Evolutionary conservation across 2,113 vertebrate genomes (phyloP), one percentile per base, ranked within the genome.

Genomic region (Heterochromis multidens): DNA sequence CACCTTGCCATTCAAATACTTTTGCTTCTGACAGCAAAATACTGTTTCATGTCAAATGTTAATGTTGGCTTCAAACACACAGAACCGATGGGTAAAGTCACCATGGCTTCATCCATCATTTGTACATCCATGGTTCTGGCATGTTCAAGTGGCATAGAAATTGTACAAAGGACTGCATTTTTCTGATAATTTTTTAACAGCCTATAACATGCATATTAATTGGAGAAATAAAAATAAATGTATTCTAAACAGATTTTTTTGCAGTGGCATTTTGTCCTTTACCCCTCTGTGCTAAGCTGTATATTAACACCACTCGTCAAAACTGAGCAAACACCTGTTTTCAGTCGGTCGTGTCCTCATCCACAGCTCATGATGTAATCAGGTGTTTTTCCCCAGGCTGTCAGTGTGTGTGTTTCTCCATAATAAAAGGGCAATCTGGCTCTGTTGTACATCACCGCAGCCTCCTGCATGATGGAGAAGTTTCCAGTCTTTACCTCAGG

Each of bases 371-470:
- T 63, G 78, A 74, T 80, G 29, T 43, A 62, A 87, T 80, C 84
- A 76, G 81, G 46, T 49, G 80, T 7, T 31, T 76, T 88, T 4
- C 67, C 52, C 27, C 58, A 57, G 52, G 81, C 89, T 72, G 80
- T 80, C 79, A 49, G 52, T 40, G 57, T 52, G 10, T 16, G 56
- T 84, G 17, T 72, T 40, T 54, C 70, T 35, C 67, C 80, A 77
- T 60, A 86, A 92, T 74, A 85, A 92, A 86, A 87, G 82, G 52
- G 21, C 87, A 91, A 3, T 89, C 82, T 94, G 82, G 58, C 76
- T 79, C 78, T 76, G 60, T 60, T 54, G 37, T 37, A 12, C 52
- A 21, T 72, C 80, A 84, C 16, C 5, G 8, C 25, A 8, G 72
- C 60, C 65, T 56, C 31, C 49, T 81, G 40, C 80, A 77, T 85